Evolutionary conservation across 2,113 vertebrate genomes (phyloP).

Genomic region (Globicephala melas): DNA sequence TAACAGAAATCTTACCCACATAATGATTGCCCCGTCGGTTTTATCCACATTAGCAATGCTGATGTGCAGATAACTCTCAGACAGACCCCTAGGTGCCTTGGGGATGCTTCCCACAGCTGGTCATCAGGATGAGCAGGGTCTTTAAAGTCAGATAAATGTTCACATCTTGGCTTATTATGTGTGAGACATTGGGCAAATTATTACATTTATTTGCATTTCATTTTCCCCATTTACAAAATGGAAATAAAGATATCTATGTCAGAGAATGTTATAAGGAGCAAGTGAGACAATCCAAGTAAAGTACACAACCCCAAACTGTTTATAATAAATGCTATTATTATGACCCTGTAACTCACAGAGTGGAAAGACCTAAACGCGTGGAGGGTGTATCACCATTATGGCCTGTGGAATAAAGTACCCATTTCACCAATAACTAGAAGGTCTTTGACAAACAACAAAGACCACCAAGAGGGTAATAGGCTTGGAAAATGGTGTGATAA

Average conservation of each 20-base stretch:
- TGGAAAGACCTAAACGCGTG: not conserved
- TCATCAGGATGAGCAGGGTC: not conserved
- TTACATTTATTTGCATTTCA: not conserved
- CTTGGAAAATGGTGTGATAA: not conserved
- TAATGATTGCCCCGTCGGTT: not conserved
- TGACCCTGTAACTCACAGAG: not conserved
- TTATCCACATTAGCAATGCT: not conserved
- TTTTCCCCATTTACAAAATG: not conserved
- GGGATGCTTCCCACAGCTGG: not conserved
- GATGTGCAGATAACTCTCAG: not conserved
- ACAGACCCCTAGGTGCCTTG: no score
- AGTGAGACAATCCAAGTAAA: not conserved
- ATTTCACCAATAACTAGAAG: not conserved
- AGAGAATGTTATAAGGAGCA: not conserved
- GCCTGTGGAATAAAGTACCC: not conserved
- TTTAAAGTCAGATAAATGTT: not conserved
- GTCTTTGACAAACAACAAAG: not conserved
- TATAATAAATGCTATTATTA: not conserved
- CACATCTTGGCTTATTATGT: not conserved
- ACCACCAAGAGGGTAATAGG: not conserved
- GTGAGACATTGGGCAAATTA: not conserved
- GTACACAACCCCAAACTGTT: not conserved
- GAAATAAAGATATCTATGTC: not conserved
- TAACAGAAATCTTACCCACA: not conserved
- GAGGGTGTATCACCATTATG: not conserved